These are phyloP conservation scores for Crocidura indochinensis DNA, from an alignment of 2,797 vertebrate species.

Conservation along the genomic window DNA sequence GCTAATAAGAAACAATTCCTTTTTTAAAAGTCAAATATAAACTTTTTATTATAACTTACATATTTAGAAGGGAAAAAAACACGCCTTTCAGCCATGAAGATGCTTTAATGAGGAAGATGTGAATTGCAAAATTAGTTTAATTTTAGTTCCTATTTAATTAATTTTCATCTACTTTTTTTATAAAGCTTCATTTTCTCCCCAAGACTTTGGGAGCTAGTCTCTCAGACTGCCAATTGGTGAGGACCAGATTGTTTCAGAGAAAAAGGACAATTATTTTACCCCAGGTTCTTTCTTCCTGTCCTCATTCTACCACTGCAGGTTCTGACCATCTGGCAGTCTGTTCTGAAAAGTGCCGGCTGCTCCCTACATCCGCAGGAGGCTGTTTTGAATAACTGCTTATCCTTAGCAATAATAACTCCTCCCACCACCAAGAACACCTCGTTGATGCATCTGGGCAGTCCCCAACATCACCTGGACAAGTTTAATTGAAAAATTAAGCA, in stretches of 20 bases:
- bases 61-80: not conserved
- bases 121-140: not conserved
- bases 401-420: constrained; percentile 74
- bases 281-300: constrained; percentile 59
- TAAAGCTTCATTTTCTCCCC: not conserved
- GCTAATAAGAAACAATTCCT: not conserved
- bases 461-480: constrained; percentile 62
- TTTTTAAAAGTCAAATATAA: constrained; percentile 9
- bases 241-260: constrained; percentile 66
- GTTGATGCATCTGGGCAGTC: constrained; percentile 73
- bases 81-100: not conserved
- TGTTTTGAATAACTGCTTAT: constrained; percentile 74
- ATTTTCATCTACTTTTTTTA: constrained; percentile 15
- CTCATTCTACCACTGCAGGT: constrained; percentile 50
- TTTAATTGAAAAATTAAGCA: constrained; percentile 81
- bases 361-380: constrained; percentile 14
- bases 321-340: constrained; percentile 72
- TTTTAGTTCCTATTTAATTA: constrained; percentile 36
- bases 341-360: constrained; percentile 53
- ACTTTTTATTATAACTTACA: not conserved
- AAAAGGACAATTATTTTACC: constrained; percentile 47
- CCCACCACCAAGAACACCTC: constrained; percentile 72
- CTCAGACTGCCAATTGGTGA: constrained; percentile 30
- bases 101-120: not conserved
- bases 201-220: not conserved